Conservation (phyloP, 2,113 vertebrate species). For the Sphaerodactylus townsendi region DNA sequence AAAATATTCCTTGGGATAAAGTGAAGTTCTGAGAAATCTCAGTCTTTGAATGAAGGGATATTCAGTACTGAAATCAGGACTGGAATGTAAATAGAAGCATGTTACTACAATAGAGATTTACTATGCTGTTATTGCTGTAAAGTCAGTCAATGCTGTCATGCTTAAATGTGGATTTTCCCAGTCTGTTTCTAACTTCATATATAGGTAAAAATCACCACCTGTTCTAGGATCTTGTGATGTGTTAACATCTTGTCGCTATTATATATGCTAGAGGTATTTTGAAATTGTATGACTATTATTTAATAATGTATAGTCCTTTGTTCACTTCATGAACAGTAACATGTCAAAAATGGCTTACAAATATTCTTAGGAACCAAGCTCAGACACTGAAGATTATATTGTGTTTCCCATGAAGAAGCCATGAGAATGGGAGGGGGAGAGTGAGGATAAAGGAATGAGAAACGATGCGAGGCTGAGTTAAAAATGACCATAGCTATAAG, state of each 20-base stretch:
- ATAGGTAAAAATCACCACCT: neutral
- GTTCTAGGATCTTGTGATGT: slow-evolving; percentile 2
- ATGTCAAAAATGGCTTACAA: neutral
- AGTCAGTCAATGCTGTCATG: neutral
- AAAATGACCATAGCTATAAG: no score
- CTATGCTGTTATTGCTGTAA: neutral
- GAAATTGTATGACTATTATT: slow-evolving; percentile 44
- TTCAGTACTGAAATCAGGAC: neutral
- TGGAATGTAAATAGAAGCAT: neutral
- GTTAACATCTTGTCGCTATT: neutral
- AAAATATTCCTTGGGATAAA: neutral
- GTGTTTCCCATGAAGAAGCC: neutral
- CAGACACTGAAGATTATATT: neutral
- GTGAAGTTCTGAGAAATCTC: neutral
- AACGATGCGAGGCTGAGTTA: no score
- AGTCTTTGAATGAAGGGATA: neutral
- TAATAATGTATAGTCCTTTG: slow-evolving; percentile 54
- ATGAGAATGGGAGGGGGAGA: no score
- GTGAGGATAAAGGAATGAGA: no score
- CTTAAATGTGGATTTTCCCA: neutral
- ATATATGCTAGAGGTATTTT: slow-evolving; percentile 51
- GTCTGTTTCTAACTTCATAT: neutral
- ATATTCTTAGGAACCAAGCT: slow-evolving; percentile 1
- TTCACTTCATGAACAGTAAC: slow-evolving; percentile 20
- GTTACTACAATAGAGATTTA: neutral